Evolutionary conservation across 1,140 invertebrate species (phyloP), one percentile per base, ranked within the genome.

Genomic region (Papilio xuthus): DNA sequence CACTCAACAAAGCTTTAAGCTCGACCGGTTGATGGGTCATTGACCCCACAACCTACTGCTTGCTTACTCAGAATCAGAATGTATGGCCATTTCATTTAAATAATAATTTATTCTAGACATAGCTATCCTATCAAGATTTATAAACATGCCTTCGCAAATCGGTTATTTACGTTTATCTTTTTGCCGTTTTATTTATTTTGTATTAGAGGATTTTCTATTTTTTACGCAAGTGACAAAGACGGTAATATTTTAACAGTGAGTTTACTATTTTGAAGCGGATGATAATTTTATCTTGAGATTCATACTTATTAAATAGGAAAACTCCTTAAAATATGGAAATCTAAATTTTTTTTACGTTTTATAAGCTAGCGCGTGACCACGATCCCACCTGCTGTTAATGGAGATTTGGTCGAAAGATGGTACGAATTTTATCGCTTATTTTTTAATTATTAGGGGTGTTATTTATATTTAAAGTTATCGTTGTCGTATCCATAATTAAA

Each of bases 41-140:
- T 87, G 90, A 93, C 89, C 91, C 84, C 78, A 77, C 92, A 91
- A 92, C 92, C 92, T 92, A 93, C 90, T 92, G 83, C 81, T 84
- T 83, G 84, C 81, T 80, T 79, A 73, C 67, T 79, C 78, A 67
- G 75, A 72, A 78, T 71, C 78, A 67, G 75, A 72, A 78, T 71
- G 41, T 60, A 60, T 60, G 74, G 28, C 53, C 53, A 76, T 60
- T 76, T 60, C 74, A 41, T 76, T 76, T 76, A 76, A 76, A 76
- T 60, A 76, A 76, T 76, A 41, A 76, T 76, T 76, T 76, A 76
- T 53, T 44, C 71, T 73, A 73, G 71, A 44, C 71, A 72, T 42
- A 47, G 60, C 60, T 63, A 73, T 73, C 23, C 8, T 47, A 73
- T 73, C 71, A 20, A 73, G 9, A 73, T 44, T 50, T 42, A 44